These are phyloP conservation scores for Ochotona curzoniae DNA, from an alignment of 2,113 vertebrate species.

Conservation along the genomic window DNA sequence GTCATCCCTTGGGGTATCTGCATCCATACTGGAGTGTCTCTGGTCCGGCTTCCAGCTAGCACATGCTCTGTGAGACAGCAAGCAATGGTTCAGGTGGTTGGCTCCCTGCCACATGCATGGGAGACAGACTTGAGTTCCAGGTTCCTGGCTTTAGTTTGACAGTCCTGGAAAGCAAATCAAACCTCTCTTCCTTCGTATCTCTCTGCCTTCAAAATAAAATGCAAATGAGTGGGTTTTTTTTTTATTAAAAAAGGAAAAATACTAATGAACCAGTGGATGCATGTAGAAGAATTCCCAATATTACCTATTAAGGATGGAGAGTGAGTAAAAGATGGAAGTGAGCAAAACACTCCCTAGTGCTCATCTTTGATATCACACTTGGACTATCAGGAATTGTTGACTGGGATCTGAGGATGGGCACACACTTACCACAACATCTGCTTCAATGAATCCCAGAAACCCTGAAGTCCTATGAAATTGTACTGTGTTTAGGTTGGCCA, in stretches of 20 bases:
- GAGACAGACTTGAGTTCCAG: too few species aligned
- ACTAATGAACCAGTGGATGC: not conserved
- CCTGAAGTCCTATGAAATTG: not conserved
- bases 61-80: too few species aligned
- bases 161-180: too few species aligned
- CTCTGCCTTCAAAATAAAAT: too few species aligned
- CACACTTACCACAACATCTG: not conserved
- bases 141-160: too few species aligned
- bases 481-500: not conserved
- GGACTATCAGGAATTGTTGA: not conserved
- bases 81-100: too few species aligned
- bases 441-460: constrained; percentile 6
- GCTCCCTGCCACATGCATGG: too few species aligned
- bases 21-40: too few species aligned
- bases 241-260: not conserved
- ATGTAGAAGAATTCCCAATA: not conserved
- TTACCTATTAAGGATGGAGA: not conserved
- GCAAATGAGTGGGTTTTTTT: too few species aligned
- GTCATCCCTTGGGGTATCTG: too few species aligned
- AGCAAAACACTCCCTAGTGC: not conserved
- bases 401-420: not conserved
- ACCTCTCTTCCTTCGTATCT: too few species aligned
- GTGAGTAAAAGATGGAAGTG: not conserved
- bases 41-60: too few species aligned
- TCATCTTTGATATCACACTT: not conserved